These are phyloP conservation scores for Andrena chrysosceles DNA, from an alignment of 2,888 invertebrate species.

Conservation along the genomic window DNA sequence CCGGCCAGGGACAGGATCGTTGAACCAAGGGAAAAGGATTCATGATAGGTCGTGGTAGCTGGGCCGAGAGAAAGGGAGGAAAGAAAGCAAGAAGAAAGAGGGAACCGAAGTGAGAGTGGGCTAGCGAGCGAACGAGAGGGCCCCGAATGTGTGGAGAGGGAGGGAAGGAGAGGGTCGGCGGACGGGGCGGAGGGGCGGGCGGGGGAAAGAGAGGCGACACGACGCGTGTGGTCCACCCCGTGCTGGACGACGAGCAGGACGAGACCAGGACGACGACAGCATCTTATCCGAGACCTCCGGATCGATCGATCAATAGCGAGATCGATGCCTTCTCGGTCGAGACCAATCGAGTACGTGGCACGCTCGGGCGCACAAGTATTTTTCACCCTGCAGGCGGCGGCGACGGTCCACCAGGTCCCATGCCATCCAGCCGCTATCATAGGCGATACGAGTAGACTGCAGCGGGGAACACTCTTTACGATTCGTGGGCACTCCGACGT, in stretches of 20 bases:
- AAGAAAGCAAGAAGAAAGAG: constrained; percentile 28
- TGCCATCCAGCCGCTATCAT: constrained; percentile 23
- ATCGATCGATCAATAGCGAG: constrained; percentile 80
- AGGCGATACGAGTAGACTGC: background rate
- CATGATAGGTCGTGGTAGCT: constrained; percentile 40
- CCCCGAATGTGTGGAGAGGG: constrained; percentile 7
- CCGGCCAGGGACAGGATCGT: constrained; percentile 22
- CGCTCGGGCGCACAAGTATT: constrained; percentile 75
- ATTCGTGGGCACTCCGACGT: background rate
- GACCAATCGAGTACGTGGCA: constrained; percentile 70
- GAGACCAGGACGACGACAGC: constrained; percentile 76
- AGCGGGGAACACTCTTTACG: background rate
- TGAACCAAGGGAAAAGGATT: constrained; percentile 40
- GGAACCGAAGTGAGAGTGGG: constrained; percentile 44
- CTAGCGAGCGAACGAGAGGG: constrained; percentile 36
- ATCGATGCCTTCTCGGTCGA: constrained; percentile 71
- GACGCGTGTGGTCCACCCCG: constrained; percentile 79
- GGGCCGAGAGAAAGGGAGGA: constrained; percentile 39
- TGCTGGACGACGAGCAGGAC: constrained; percentile 76
- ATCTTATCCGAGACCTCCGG: constrained; percentile 76
- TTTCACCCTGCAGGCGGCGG: constrained; percentile 72
- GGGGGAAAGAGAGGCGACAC: constrained; percentile 74
- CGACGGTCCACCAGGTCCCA: constrained; percentile 18
- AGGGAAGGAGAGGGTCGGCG: constrained; percentile 1
- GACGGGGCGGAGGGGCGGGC: constrained; percentile 15